Evolutionary conservation across 2,113 vertebrate genomes (phyloP).

Genomic region (Myiagra hebetior): DNA sequence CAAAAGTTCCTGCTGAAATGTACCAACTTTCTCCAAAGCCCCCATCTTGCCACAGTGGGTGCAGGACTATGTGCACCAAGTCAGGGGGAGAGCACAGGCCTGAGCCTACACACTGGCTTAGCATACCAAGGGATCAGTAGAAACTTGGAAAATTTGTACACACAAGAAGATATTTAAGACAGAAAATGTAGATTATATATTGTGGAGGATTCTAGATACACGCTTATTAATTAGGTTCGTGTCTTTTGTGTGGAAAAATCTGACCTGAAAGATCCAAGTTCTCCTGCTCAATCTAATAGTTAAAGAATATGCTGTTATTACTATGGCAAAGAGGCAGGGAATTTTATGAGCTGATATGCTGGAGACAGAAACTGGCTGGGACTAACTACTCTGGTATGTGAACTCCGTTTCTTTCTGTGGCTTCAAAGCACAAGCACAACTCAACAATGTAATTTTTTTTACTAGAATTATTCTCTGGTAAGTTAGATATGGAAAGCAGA

Average conservation of each 20-base stretch:
- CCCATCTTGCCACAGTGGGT: neutral
- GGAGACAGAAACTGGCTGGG: conserved; percentile 37
- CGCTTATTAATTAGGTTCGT: neutral
- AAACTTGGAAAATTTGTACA: neutral
- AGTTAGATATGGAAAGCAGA: neutral
- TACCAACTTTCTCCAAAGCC: neutral
- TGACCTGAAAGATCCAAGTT: neutral
- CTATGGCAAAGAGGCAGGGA: neutral
- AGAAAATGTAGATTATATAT: neutral
- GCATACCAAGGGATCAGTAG: neutral
- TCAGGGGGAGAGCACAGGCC: neutral
- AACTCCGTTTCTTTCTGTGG: neutral
- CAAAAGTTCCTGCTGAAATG: neutral
- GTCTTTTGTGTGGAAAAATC: neutral
- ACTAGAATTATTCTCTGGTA: neutral
- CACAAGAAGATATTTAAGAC: neutral
- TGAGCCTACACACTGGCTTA: neutral
- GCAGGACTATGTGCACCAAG: accelerated
- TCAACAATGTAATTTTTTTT: neutral
- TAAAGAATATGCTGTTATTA: neutral
- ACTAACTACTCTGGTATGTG: neutral
- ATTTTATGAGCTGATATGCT: conserved; percentile 41
- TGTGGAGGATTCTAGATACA: neutral
- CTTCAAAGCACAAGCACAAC: conserved; percentile 11
- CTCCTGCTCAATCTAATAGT: neutral